Evolutionary conservation across 1,140 invertebrate species (phyloP).

Genomic region (Bombus breviceps): DNA sequence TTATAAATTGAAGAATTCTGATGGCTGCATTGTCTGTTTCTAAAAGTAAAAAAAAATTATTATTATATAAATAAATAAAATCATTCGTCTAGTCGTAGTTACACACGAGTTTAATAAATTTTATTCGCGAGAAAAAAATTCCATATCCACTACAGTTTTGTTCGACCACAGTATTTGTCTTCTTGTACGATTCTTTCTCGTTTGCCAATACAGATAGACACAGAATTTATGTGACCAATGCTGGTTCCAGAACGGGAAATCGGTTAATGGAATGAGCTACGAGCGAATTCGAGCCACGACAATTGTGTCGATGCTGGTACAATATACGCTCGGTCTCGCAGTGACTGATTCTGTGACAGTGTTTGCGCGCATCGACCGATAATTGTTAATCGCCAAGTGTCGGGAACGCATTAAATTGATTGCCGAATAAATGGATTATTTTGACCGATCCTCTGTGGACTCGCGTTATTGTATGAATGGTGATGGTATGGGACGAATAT

Average conservation of each 20-base stretch:
- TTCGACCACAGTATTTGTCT: background rate
- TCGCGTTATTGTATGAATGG: no score
- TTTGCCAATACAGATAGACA: background rate
- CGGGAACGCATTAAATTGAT: slow-evolving; percentile 48
- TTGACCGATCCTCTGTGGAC: background rate
- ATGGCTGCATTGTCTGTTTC: no score
- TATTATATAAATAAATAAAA: no score
- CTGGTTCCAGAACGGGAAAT: slow-evolving; percentile 2
- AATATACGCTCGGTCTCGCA: background rate
- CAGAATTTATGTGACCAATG: slow-evolving; percentile 3
- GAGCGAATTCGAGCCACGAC: slow-evolving; percentile 20
- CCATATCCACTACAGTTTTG: background rate
- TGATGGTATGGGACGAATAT: no score
- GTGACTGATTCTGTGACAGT: slow-evolving; percentile 6
- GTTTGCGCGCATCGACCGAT: slow-evolving; percentile 25
- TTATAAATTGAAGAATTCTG: no score
- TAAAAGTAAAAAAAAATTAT: no score
- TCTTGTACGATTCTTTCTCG: background rate
- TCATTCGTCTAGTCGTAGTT: background rate
- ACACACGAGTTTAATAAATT: background rate
- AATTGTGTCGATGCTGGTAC: slow-evolving; percentile 17
- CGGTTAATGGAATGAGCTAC: slow-evolving; percentile 40
- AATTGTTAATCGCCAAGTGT: slow-evolving; percentile 49
- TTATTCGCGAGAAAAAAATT: background rate
- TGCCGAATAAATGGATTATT: slow-evolving; percentile 49